Evolutionary conservation across 30 jellyfish, hydroid and myxozoan genomes (phyloP).

Genomic region (Mastigias papua): DNA sequence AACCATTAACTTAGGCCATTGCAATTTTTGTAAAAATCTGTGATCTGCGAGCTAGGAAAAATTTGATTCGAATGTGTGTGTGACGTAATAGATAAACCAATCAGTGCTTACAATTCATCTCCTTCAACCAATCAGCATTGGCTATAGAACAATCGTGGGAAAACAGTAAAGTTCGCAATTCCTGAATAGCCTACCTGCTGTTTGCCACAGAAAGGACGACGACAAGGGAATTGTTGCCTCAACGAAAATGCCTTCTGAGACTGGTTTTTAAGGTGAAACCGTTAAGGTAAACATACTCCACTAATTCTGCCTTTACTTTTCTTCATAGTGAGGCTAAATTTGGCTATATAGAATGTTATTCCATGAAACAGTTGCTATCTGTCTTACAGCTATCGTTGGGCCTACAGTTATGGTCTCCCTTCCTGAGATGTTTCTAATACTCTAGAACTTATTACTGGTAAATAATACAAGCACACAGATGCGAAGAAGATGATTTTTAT

Average conservation of each 20-base stretch:
- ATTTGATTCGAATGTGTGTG: too few species aligned
- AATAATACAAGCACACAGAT: not conserved
- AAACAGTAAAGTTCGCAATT: slow-evolving; percentile 8
- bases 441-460: not conserved
- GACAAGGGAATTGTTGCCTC: not conserved
- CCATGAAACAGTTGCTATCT: not conserved
- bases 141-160: slow-evolving; percentile 18
- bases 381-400: not conserved
- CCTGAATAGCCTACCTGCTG: slow-evolving; percentile 45
- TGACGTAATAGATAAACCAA: too few species aligned
- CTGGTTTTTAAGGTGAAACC: slow-evolving; percentile 15
- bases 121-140: slow-evolving; percentile 34
- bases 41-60: too few species aligned
- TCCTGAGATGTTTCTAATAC: not conserved
- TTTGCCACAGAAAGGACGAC: not conserved
- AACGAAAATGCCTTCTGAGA: slow-evolving; percentile 49
- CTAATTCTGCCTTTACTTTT: not conserved
- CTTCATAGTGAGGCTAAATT: not conserved
- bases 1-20: too few species aligned
- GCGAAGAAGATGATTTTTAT: not conserved
- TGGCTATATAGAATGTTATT: not conserved
- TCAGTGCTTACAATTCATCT: not conserved
- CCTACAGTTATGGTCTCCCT: not conserved
- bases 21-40: too few species aligned
- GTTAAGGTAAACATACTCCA: slow-evolving; percentile 15